Evolutionary conservation across 2,113 vertebrate species (phyloP), one percentile per base, ranked within the genome.

Genomic region (Corythoichthys haematopterus): DNA sequence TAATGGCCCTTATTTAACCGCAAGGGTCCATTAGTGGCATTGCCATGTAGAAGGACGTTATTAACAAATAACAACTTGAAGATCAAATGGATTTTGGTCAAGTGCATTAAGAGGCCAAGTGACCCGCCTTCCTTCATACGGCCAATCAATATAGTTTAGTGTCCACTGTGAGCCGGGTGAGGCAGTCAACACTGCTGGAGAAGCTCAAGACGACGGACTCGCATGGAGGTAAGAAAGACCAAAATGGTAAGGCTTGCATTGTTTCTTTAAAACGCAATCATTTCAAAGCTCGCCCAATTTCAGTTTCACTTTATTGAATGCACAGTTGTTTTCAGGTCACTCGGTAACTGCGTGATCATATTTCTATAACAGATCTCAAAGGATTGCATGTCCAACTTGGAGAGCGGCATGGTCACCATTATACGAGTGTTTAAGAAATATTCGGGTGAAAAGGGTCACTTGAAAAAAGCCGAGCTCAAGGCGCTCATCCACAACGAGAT

Each of bases 401-500:
- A 92, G 76, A 79, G 14, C 0, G 69, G 85, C 35, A 90, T 92
- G 88, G 64, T 89, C 35, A 77, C 78, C 14, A 91, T 92, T 33
- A 88, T 92, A 28, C 28, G 15, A 1, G 75, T 87, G 55, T 92
- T 93, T 66, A 84, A 92, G 77, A 88, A 89, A 65, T 92, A 92
- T 71, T 88, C 90, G 0, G 83, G 88, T 16, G 71, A 87, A 1
- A 83, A 86, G 43, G 84, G 85, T 75, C 89, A 86, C n/a, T 85
- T 93, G 79, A 92, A 66, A 76, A 92, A 92, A 72, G 70, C 81
- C 2, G 86, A 92, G 38, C 87, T 93, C 1, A 93, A 90, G 69
- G 82, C 66, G 0, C 88, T 93, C 0, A 90, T 93, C 70, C 89
- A 92, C 80, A 84, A 90, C 2, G 91, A 93, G 75, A 89, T 93